A percentile compares a stretch with the other conserved stretches of the same genome.
Evolutionary conservation across 2,113 vertebrate species (phyloP).

Genomic region (Planiliza haematocheilus): DNA sequence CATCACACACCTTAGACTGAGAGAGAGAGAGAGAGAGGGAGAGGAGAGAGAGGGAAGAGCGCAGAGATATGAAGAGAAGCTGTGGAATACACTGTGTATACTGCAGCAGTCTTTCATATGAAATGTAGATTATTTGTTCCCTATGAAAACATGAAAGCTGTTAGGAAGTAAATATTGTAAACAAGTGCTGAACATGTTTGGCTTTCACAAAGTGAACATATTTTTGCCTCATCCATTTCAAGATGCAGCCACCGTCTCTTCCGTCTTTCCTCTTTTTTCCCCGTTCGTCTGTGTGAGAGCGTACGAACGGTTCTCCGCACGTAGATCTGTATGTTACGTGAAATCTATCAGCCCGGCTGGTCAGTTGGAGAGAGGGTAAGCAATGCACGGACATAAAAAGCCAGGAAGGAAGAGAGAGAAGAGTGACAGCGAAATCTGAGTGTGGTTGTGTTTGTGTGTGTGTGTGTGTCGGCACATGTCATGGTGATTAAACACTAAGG

Average conservation of each 20-base stretch:
- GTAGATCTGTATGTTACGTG: constrained; percentile 1
- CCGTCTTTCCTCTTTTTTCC: neutral
- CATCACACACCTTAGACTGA: constrained; percentile 28
- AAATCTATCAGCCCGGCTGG: constrained; percentile 26
- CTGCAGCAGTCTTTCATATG: neutral
- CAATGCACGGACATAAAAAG: constrained; percentile 25
- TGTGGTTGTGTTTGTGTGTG: constrained; percentile 14
- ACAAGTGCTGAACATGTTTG: constrained; percentile 14
- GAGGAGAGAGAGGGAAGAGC: neutral
- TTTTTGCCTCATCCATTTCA: neutral
- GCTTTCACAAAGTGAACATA: neutral
- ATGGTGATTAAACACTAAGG: constrained; percentile 67
- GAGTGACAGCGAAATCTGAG: constrained; percentile 31
- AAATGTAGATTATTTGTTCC: constrained; percentile 41
- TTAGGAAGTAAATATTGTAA: constrained; percentile 17
- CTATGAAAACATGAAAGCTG: constrained; percentile 17
- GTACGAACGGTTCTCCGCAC: constrained; percentile 7
- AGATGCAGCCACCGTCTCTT: neutral
- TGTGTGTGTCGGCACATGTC: constrained; percentile 39
- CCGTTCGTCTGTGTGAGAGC: neutral
- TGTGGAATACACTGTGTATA: constrained; percentile 5
- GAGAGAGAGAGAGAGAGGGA: constrained; percentile 15
- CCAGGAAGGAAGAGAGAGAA: constrained; percentile 7
- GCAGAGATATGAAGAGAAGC: constrained; percentile 2
- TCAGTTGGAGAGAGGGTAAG: constrained; percentile 3